Evolutionary conservation across 2,888 invertebrate genomes (phyloP), one percentile per base, ranked within the genome.

Genomic region (Leistus spinibarbis): DNA sequence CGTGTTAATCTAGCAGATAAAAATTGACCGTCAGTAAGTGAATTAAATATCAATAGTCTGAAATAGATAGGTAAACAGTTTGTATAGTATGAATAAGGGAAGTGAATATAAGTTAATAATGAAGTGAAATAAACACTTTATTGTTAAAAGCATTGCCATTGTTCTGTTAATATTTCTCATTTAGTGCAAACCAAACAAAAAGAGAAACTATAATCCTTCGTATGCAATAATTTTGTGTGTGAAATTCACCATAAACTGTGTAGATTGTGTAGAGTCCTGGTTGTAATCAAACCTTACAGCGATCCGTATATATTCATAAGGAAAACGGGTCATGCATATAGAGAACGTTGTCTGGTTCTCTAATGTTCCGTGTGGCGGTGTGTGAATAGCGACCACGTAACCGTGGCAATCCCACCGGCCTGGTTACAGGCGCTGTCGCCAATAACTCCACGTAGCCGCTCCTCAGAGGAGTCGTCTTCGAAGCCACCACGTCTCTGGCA

Each of bases 401-500:
- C 64, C 27, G 64, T 69, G 19, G 24, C 23, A 53, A 23, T 71
- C 71, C 64, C 71, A 3, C 22, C 40, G 54, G 71, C 23, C 71
- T 64, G 63, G 53, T 71, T 71, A 63, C 64, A 22, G 53, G 16
- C 71, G 71, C 69, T 60, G 57, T 16, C 57, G 20, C 20, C 60
- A 60, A 16, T 56, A 16, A 19, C 56, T 56, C 56, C 19, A 16
- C 56, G 17, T 56, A 19, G n/a, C 20, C 17, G 60, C 57, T 60
- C 10, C 22, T 10, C 22, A 60, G 60, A 22, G 60, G 60, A 60
- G 60, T 60, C n/a, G 54, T 54, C 40, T 23, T 62, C 22, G 22
- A 16, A n/a, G 70, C 57, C n/a, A 23, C 53, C 64, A 64, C 71
- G 71, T 13, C 13, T 57, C 54, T 64, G 71, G 23, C 63, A 71